These are phyloP conservation scores for Sebastes hubbsi DNA, from an alignment of 2,797 vertebrate species.

Conservation along the genomic window DNA sequence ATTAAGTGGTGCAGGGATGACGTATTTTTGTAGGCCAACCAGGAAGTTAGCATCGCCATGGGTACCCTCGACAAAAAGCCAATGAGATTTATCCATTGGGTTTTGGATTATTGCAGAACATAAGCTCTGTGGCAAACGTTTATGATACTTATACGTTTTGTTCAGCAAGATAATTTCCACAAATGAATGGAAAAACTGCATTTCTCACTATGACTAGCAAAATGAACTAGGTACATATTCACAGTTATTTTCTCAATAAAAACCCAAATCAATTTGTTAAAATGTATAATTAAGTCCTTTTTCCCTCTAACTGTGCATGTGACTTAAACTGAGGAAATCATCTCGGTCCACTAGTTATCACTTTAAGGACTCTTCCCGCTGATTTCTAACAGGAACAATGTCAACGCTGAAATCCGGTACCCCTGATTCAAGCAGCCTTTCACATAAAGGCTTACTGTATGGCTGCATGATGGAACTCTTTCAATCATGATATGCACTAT, in stretches of 20 bases:
- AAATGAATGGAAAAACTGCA: not conserved
- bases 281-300: not conserved
- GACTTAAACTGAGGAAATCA: slow-evolving; percentile 32
- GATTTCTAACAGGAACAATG: slow-evolving; percentile 18
- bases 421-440: not conserved
- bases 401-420: not conserved
- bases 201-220: not conserved
- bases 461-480: not conserved
- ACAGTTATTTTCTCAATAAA: not conserved
- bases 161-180: too few relatives aligned
- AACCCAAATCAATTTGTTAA: not conserved
- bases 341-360: slow-evolving; percentile 35
- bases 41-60: too few relatives aligned
- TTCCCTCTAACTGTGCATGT: not conserved
- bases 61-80: too few relatives aligned
- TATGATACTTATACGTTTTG: too few relatives aligned
- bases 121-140: too few relatives aligned
- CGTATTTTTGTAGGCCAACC: not conserved
- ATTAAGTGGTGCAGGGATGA: not conserved
- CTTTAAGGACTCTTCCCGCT: slow-evolving; percentile 25
- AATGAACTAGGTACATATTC: not conserved
- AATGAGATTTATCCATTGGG: too few relatives aligned
- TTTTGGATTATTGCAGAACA: too few relatives aligned
- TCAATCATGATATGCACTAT: not conserved
- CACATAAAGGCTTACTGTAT: not conserved